phyloP scores from a whole-genome alignment of 2,888 invertebrate species.

The Morpho deidamia region DNA sequence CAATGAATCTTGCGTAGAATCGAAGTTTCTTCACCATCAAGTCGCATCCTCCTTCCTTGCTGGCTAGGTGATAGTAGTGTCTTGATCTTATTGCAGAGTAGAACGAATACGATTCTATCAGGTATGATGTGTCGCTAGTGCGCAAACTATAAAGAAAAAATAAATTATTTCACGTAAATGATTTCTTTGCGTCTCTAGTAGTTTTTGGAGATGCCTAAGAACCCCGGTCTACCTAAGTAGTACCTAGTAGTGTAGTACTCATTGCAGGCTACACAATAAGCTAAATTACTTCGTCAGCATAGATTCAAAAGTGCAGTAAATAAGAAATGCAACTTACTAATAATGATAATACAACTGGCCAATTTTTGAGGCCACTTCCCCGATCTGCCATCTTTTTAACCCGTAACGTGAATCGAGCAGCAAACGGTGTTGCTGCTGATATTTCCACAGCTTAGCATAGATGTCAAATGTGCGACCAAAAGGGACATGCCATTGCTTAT shows the following conservation, averaged over 20 bases:
- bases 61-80: constrained; percentile 95
- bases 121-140: constrained; percentile 97
- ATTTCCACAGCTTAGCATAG: constrained; percentile 98
- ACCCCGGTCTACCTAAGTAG: no score
- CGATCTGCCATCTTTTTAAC: constrained; percentile 98
- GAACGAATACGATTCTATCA: constrained; percentile 97
- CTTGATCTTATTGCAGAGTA: constrained; percentile 96
- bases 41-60: constrained; percentile 95
- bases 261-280: background rate
- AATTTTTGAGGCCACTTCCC: constrained; percentile 98
- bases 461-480: constrained; percentile 98
- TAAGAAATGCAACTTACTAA: constrained; percentile 83
- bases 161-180: no score
- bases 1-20: constrained; percentile 97
- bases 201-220: no score
- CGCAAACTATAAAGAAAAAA: constrained; percentile 82
- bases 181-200: no score
- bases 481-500: constrained; percentile 98
- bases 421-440: constrained; percentile 96
- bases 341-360: constrained; percentile 99
- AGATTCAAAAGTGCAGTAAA: background rate
- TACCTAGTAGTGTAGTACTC: no score
- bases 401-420: constrained; percentile 95
- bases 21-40: constrained; percentile 97
- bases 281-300: background rate